Evolutionary conservation across 2,113 vertebrate species (phyloP).

Genomic region (Galemys pyrenaicus): DNA sequence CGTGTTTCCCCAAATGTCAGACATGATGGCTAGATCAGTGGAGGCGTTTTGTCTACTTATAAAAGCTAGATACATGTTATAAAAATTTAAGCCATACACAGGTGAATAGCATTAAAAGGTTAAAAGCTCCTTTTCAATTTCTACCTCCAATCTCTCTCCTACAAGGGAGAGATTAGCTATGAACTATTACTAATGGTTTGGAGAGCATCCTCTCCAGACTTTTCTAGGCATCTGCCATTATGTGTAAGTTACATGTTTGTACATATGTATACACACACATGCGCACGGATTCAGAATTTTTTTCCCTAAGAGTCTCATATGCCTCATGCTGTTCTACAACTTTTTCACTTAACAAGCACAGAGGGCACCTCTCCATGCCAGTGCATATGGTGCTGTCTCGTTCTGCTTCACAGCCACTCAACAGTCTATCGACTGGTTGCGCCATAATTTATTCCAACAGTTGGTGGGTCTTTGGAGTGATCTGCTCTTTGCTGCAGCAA

Average conservation of each 20-base stretch:
- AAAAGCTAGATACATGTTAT: background rate
- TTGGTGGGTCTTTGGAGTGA: background rate
- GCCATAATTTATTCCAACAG: background rate
- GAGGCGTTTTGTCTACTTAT: background rate
- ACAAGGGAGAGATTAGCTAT: background rate
- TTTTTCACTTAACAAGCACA: background rate
- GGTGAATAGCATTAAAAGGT: background rate
- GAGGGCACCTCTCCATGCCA: background rate
- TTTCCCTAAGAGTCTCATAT: background rate
- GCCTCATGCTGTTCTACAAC: background rate
- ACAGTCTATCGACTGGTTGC: background rate
- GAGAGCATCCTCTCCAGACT: background rate
- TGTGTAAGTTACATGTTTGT: background rate
- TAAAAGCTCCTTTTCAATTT: constrained; percentile 10
- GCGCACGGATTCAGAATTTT: background rate
- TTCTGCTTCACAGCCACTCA: background rate
- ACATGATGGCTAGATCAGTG: background rate
- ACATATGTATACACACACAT: background rate
- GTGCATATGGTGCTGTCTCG: background rate
- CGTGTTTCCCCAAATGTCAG: background rate
- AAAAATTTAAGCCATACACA: constrained; percentile 12
- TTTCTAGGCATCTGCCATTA: background rate
- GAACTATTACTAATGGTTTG: background rate
- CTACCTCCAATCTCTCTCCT: background rate
- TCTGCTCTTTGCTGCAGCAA: background rate